These are phyloP conservation scores for Tupiocoris notatus DNA, from an alignment of 2,888 invertebrate genomes.

Conservation along the genomic window DNA sequence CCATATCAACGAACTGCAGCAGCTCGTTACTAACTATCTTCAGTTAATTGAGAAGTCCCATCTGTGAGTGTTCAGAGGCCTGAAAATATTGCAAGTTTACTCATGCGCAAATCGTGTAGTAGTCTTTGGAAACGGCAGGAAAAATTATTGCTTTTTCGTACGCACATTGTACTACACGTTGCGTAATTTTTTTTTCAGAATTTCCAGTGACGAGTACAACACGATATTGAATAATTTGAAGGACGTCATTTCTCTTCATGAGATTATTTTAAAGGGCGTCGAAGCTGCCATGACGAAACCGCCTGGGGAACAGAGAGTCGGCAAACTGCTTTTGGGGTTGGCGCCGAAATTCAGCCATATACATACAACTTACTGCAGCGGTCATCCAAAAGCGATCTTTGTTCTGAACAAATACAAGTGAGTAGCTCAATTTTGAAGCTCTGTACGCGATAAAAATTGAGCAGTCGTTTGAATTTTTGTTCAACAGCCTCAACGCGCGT, in stretches of 20 bases:
- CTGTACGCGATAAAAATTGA: too few relatives aligned
- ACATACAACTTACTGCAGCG: conserved; percentile 84
- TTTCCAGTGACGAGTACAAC: conserved; percentile 70
- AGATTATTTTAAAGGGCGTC: conserved; percentile 72
- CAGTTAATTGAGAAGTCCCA: conserved; percentile 82
- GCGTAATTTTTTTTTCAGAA: conserved; percentile 6
- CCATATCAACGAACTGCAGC: conserved; percentile 86
- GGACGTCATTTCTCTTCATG: conserved; percentile 82
- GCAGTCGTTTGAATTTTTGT: too few relatives aligned
- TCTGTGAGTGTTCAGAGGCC: conserved; percentile 84
- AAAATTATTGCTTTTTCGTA: too few relatives aligned
- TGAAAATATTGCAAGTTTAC: too few relatives aligned
- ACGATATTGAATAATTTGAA: conserved; percentile 85
- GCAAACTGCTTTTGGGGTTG: conserved; percentile 84
- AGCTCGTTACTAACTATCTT: conserved; percentile 78
- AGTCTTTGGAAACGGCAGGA: too few relatives aligned
- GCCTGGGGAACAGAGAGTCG: conserved; percentile 78
- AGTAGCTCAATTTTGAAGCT: conserved; percentile 53
- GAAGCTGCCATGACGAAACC: conserved; percentile 75
- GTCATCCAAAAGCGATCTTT: conserved; percentile 92
- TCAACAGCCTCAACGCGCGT: too few relatives aligned
- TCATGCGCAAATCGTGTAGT: too few relatives aligned
- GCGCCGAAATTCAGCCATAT: conserved; percentile 79
- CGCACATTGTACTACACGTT: too few relatives aligned
- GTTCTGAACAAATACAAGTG: conserved; percentile 91